These are phyloP conservation scores for Chydorus sphaericus DNA, from an alignment of 2,888 invertebrate genomes.

Conservation along the genomic window DNA sequence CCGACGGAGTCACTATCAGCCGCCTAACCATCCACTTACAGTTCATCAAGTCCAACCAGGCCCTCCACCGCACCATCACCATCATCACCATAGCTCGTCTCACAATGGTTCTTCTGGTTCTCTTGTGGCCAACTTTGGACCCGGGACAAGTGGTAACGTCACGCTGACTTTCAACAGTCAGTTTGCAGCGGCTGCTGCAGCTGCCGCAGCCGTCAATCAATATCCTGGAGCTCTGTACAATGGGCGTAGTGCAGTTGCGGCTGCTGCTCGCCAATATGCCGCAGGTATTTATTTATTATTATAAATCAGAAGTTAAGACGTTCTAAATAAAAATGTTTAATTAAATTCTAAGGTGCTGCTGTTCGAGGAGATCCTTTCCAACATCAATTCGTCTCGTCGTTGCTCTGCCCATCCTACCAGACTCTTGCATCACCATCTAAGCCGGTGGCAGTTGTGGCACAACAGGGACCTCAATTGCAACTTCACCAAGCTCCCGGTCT, in stretches of 20 bases:
- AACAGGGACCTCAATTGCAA: conserved; percentile 57
- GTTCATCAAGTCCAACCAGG: conserved; percentile 21
- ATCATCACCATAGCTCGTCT: conserved; percentile 24
- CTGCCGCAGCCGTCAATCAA: conserved; percentile 24
- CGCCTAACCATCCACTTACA: conserved; percentile 4
- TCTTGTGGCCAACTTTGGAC: conserved; percentile 58
- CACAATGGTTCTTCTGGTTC: conserved; percentile 24
- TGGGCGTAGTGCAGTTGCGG: conserved; percentile 45
- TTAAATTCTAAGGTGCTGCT: conserved; percentile 23
- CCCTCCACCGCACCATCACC: conserved; percentile 30
- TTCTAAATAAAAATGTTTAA: no score
- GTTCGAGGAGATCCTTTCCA: conserved; percentile 69
- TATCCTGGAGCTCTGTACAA: conserved; percentile 42
- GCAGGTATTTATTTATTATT: neutral
- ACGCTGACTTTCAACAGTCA: conserved; percentile 80
- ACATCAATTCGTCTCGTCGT: conserved; percentile 83
- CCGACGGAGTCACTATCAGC: conserved; percentile 41
- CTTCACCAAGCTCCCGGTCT: conserved; percentile 66
- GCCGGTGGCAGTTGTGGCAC: conserved; percentile 46
- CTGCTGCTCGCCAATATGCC: conserved; percentile 23
- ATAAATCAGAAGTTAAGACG: no score
- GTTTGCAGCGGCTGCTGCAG: conserved; percentile 36
- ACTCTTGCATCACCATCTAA: conserved; percentile 54
- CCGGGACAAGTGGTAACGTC: conserved; percentile 64
- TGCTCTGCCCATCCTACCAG: conserved; percentile 71